Evolutionary conservation across 1,140 invertebrate species (phyloP).

Genomic region (Parasteatoda tepidariorum): DNA sequence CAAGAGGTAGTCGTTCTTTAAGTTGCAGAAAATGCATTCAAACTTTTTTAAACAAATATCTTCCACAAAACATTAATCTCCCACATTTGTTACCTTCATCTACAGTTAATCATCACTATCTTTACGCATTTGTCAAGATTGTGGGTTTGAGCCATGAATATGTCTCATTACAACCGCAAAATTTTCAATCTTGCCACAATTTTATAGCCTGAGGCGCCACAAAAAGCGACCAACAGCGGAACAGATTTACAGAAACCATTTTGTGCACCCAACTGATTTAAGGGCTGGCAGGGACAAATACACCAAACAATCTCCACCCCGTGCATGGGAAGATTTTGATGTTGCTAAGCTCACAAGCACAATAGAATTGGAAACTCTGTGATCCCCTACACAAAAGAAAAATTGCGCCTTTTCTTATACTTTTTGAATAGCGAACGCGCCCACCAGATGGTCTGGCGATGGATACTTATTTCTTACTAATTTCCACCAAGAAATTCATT

Average conservation of each 20-base stretch:
- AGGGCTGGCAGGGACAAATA: constrained; percentile 19
- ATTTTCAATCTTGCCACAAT: constrained; percentile 19
- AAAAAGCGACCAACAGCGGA: neutral
- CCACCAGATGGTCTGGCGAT: constrained; percentile 38
- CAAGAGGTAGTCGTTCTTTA: too few species aligned
- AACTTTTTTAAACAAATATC: too few species aligned
- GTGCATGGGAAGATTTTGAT: constrained; percentile 15
- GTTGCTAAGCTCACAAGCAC: constrained; percentile 12
- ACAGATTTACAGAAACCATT: constrained; percentile 38
- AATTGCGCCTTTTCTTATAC: constrained; percentile 22
- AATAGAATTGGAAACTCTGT: constrained; percentile 34
- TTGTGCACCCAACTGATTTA: constrained; percentile 6
- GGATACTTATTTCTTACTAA: too few species aligned
- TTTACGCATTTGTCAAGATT: too few species aligned
- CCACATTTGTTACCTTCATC: too few species aligned
- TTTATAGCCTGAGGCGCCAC: constrained; percentile 4
- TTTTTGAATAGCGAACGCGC: constrained; percentile 17
- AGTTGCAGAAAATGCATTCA: too few species aligned
- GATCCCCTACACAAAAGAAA: neutral
- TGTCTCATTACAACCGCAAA: too few species aligned
- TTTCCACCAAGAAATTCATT: too few species aligned
- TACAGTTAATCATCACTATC: too few species aligned
- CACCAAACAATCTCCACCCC: constrained; percentile 1
- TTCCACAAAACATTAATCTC: too few species aligned
- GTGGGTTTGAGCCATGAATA: too few species aligned